A percentile compares a stretch with the other conserved stretches of the same genome.
phyloP scores from a whole-genome alignment of 2,888 invertebrate species.

The Diogma glabrata region DNA sequence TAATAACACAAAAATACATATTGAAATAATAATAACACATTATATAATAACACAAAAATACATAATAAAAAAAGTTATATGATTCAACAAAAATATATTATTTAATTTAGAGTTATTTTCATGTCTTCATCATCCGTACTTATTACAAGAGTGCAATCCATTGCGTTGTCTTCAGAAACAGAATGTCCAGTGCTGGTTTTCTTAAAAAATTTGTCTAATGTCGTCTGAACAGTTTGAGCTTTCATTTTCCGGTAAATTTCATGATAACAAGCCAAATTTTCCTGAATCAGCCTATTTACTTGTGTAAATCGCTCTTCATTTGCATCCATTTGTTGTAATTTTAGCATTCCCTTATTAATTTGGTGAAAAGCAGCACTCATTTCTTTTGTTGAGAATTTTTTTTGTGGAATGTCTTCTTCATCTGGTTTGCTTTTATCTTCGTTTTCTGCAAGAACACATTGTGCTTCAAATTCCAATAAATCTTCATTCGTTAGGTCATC shows the following conservation, averaged over 20 bases:
- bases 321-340: constrained; percentile 5
- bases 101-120: not conserved
- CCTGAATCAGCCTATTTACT: constrained; percentile 3
- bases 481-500: constrained; percentile 4
- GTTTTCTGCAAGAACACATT: constrained; percentile 9
- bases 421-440: constrained; percentile 6
- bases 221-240: constrained; percentile 8
- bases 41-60: constrained; percentile 1
- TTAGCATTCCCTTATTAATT: constrained; percentile 5
- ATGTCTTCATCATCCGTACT: constrained; percentile 6
- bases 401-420: constrained; percentile 7
- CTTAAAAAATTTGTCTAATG: constrained; percentile 8
- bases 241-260: constrained; percentile 5
- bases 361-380: constrained; percentile 7
- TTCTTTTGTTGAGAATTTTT: constrained; percentile 8
- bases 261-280: constrained; percentile 9
- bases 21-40: constrained; percentile 6
- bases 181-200: constrained; percentile 5
- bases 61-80: constrained; percentile 4
- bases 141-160: constrained; percentile 8
- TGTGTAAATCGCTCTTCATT: constrained; percentile 4
- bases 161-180: constrained; percentile 8
- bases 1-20: constrained; percentile 6
- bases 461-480: constrained; percentile 6
- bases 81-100: constrained; percentile 3